phyloP scores from a whole-genome alignment of 2,113 vertebrate genomes.

The Eulemur macaco region DNA sequence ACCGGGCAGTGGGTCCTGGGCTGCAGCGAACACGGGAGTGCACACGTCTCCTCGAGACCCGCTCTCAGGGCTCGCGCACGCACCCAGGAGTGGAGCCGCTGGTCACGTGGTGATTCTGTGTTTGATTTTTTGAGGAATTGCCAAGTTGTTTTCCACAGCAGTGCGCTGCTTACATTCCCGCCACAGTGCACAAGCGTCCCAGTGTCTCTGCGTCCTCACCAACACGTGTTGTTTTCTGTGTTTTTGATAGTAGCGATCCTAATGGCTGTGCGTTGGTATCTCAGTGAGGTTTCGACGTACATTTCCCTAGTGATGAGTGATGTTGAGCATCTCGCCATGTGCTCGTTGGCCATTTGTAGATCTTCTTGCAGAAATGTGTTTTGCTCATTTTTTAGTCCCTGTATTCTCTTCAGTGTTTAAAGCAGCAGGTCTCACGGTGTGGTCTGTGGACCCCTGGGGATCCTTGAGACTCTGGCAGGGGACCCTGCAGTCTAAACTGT shows the following conservation, averaged over 20 bases:
- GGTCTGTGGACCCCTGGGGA: neutral
- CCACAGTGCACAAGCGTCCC: fast-evolving
- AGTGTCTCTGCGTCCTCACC: neutral
- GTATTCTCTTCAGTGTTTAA: neutral
- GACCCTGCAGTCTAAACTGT: no score
- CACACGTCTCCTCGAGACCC: neutral
- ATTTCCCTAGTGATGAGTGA: neutral
- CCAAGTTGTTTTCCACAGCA: neutral
- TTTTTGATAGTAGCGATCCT: neutral
- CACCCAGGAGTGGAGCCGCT: neutral
- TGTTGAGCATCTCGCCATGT: neutral
- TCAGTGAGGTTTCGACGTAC: neutral
- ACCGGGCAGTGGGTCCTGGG: fast-evolving
- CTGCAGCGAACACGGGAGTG: neutral
- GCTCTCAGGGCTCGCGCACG: neutral
- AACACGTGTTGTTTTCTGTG: neutral
- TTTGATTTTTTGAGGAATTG: neutral
- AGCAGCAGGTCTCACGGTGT: neutral
- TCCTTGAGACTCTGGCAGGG: neutral
- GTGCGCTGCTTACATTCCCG: fast-evolving
- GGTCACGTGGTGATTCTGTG: neutral
- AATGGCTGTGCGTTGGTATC: no score
- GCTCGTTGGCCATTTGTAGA: neutral
- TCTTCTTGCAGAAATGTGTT: neutral
- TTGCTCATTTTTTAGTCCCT: neutral